A percentile compares a stretch with the other conserved stretches of the same genome.
Conservation (phyloP, 2,113 vertebrate genomes). For the Gobiocypris rarus region DNA sequence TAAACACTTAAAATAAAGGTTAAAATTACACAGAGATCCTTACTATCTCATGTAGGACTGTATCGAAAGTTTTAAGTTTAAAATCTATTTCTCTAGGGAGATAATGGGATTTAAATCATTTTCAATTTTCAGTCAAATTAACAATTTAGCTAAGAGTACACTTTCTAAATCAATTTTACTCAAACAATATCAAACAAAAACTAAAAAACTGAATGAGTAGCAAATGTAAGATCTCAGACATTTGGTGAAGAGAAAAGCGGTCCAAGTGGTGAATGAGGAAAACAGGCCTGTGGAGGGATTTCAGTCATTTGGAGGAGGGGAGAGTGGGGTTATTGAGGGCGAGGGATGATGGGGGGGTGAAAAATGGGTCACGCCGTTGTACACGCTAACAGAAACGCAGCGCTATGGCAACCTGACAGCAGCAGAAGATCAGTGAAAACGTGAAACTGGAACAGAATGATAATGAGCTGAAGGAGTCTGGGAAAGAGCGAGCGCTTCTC, state of each 20-base stretch:
- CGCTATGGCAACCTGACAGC: constrained; percentile 37
- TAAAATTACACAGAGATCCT: too few species aligned
- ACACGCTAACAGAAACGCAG: constrained; percentile 26
- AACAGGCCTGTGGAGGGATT: neutral
- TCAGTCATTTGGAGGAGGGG: constrained; percentile 9
- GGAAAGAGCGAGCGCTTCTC: neutral
- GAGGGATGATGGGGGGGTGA: constrained; percentile 18
- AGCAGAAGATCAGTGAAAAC: constrained; percentile 19
- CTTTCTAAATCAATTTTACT: neutral
- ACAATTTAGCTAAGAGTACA: too few species aligned
- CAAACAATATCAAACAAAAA: neutral
- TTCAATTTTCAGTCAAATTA: neutral
- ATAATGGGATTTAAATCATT: neutral
- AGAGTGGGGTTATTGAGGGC: constrained; percentile 34
- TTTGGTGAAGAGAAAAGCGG: neutral
- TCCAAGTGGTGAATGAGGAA: neutral
- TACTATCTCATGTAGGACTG: too few species aligned
- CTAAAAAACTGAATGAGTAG: too few species aligned
- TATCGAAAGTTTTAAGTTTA: neutral
- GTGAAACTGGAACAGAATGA: constrained; percentile 29
- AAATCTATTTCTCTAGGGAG: neutral
- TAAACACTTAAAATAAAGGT: neutral
- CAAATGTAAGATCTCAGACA: neutral
- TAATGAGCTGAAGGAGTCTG: constrained; percentile 28
- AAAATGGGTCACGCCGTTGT: constrained; percentile 27